Percentiles rank a stretch among this genome's conserved stretches.
phyloP scores from a whole-genome alignment of 64 coral and sea anemone species.

The Montipora sp. region DNA sequence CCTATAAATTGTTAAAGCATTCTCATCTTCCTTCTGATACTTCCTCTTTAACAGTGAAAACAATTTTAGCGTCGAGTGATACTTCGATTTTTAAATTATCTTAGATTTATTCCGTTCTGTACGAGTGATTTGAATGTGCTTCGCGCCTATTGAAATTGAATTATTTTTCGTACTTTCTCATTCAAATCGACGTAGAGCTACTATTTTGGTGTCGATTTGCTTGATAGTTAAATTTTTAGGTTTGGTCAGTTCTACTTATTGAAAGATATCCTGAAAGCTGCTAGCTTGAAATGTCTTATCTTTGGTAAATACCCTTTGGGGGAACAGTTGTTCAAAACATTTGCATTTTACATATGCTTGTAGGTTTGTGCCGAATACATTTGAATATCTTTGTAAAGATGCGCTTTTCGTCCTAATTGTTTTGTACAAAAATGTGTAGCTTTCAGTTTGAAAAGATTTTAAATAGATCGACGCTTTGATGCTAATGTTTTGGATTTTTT shows the following conservation, averaged over 20 bases:
- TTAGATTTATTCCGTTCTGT: background rate
- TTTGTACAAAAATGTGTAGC: background rate
- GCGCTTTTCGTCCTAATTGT: background rate
- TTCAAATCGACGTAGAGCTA: background rate
- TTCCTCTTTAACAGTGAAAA: background rate
- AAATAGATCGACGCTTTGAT: background rate
- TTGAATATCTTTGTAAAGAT: conserved; percentile 5
- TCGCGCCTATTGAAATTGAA: conserved; percentile 10
- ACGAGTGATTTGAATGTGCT: conserved; percentile 11
- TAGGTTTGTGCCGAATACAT: background rate
- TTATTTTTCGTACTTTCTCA: background rate
- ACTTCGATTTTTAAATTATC: background rate
- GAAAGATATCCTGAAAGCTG: background rate
- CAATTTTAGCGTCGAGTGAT: background rate
- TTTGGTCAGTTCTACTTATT: background rate
- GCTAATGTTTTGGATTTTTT: background rate
- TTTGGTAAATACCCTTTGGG: background rate
- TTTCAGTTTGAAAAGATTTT: background rate
- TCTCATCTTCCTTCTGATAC: too few relatives aligned
- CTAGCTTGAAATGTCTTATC: background rate
- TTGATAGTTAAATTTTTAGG: background rate
- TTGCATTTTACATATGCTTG: background rate
- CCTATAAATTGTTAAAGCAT: background rate
- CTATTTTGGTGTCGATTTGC: background rate
- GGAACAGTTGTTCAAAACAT: background rate